A percentile compares a stretch with the other conserved stretches of the same genome.
Evolutionary conservation across 2,797 vertebrate genomes (phyloP).

Genomic region (Intellagama lesueurii): DNA sequence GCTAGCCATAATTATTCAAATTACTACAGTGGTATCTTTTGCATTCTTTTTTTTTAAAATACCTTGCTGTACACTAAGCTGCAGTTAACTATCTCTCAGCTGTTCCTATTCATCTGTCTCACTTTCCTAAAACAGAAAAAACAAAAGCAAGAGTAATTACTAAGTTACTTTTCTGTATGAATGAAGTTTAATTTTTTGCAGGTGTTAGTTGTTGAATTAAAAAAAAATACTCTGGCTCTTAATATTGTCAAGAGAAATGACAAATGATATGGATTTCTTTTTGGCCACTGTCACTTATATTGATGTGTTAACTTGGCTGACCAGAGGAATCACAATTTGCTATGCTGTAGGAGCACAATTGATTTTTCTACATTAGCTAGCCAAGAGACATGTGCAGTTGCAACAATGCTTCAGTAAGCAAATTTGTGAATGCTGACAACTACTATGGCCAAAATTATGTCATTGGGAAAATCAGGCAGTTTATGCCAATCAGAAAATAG

Average conservation of each 20-base stretch:
- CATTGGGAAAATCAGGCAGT: neutral
- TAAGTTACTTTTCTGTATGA: constrained; percentile 55
- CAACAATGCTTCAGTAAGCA: constrained; percentile 53
- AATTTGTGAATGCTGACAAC: constrained; percentile 27
- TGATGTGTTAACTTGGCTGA: constrained; percentile 46
- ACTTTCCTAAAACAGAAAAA: constrained; percentile 19
- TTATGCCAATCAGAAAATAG: constrained; percentile 12
- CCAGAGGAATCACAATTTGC: constrained; percentile 60
- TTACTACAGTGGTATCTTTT: constrained; percentile 48
- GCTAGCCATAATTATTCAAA: constrained; percentile 44
- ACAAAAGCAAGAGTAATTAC: constrained; percentile 12
- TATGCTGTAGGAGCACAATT: constrained; percentile 65
- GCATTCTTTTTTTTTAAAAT: constrained; percentile 44
- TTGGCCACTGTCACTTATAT: constrained; percentile 43
- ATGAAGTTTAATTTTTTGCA: constrained; percentile 43
- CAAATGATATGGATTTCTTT: constrained; percentile 46
- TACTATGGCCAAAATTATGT: constrained; percentile 48
- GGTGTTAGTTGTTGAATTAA: neutral
- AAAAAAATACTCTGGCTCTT: constrained; percentile 1
- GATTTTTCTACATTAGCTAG: constrained; percentile 54
- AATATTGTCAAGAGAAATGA: constrained; percentile 43
- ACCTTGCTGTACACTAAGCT: constrained; percentile 20
- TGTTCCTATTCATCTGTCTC: constrained; percentile 11
- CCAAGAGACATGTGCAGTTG: constrained; percentile 44
- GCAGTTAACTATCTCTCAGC: constrained; percentile 32